Percentiles rank a stretch among this genome's conserved stretches.
Evolutionary conservation across 2,113 vertebrate genomes (phyloP).

Genomic region (Stomatorhinus ivindoensis): DNA sequence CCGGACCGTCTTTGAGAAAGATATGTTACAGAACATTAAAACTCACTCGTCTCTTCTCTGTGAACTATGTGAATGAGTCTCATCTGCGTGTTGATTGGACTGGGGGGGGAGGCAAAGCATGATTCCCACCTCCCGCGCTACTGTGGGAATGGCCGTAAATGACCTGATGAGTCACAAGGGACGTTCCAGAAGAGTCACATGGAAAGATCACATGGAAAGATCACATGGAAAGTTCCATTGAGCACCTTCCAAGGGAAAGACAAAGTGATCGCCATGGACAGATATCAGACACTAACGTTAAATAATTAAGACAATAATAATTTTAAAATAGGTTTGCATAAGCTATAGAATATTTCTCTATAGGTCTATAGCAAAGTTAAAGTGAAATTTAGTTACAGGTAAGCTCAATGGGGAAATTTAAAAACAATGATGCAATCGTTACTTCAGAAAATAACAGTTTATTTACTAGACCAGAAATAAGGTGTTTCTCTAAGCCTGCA

Average conservation of each 20-base stretch:
- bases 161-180: neutral
- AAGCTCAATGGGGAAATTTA: neutral
- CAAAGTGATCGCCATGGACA: neutral
- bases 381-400: neutral
- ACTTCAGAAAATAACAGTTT: neutral
- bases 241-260: neutral
- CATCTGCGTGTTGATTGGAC: neutral
- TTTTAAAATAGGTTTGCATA: neutral
- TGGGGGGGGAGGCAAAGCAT: neutral
- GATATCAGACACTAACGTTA: neutral
- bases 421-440: neutral
- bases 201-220: neutral
- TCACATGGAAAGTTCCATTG: neutral
- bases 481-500: neutral
- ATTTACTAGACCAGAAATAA: neutral
- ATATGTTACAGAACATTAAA: neutral
- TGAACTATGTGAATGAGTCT: neutral
- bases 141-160: neutral
- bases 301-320: neutral
- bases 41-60: neutral
- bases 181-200: neutral
- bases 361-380: neutral
- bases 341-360: neutral
- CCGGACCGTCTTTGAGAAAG: neutral
- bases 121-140: neutral